Conservation (phyloP, 1,140 invertebrate genomes). For the Drosophila hydei region DNA sequence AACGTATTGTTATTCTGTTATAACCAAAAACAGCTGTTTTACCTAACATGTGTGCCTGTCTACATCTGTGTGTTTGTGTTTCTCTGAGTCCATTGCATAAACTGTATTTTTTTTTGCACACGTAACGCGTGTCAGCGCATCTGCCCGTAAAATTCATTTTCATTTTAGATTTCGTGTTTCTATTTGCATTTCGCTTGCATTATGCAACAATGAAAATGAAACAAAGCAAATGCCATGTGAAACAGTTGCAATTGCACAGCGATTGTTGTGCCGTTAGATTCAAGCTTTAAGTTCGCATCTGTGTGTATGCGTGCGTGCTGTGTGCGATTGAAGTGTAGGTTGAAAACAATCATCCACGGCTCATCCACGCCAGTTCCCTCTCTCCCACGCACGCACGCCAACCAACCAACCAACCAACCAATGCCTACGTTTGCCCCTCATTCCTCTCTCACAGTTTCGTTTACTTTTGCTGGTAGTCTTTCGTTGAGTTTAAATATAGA, state of each 20-base stretch:
- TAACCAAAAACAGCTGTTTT: conserved; percentile 30
- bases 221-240: conserved; percentile 28
- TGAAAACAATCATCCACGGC: conserved; percentile 62
- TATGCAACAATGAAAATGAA: conserved; percentile 26
- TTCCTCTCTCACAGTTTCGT: conserved; percentile 1
- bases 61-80: conserved; percentile 1
- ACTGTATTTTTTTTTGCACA: conserved; percentile 35
- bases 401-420: too few relatives aligned
- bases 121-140: conserved; percentile 36
- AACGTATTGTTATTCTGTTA: conserved; percentile 14
- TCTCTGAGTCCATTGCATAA: conserved; percentile 41
- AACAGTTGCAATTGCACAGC: conserved; percentile 11
- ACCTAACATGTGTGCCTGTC: background rate
- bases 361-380: conserved; percentile 23
- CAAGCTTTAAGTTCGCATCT: conserved; percentile 11
- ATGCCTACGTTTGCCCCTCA: background rate
- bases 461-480: conserved; percentile 8
- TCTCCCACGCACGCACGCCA: conserved; percentile 3
- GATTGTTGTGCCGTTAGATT: conserved; percentile 5
- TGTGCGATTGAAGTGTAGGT: conserved; percentile 42
- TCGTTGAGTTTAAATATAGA: conserved; percentile 68
- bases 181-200: conserved; percentile 26
- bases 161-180: conserved; percentile 26
- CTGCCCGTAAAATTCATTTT: conserved; percentile 25
- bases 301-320: background rate